Conservation (phyloP, 2,797 vertebrate species). For the Falco novaeseelandiae region DNA sequence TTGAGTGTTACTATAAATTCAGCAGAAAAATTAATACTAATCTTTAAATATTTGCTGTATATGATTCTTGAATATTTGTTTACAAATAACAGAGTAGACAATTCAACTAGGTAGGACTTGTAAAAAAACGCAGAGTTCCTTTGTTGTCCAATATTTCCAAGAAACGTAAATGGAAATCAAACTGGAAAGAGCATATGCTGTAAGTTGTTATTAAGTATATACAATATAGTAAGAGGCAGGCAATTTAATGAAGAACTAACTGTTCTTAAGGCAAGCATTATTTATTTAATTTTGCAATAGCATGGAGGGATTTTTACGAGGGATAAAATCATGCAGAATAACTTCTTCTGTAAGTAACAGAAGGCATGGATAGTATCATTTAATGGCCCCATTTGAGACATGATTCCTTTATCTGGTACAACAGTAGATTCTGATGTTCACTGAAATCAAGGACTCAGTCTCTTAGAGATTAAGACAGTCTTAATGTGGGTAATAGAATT, state of each 20-base stretch:
- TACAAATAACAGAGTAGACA: background rate
- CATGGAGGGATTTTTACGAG: background rate
- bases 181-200: background rate
- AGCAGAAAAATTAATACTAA: background rate
- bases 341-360: background rate
- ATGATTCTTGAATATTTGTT: background rate
- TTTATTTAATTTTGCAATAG: background rate
- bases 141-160: background rate
- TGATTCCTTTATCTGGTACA: background rate
- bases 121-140: background rate
- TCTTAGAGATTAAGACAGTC: background rate
- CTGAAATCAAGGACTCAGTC: background rate
- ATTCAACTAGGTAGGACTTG: background rate
- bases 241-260: background rate
- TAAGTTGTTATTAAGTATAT: background rate
- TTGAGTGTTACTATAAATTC: background rate
- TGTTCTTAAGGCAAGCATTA: background rate
- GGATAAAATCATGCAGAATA: background rate
- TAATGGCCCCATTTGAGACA: background rate
- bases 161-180: background rate
- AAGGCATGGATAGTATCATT: background rate
- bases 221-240: background rate
- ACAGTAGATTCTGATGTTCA: background rate
- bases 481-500: background rate
- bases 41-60: background rate